Percentiles rank a stretch among this genome's conserved stretches.
These are phyloP conservation scores for Dolichoris vasculosae DNA, from an alignment of 1,140 invertebrate species.

Conservation along the genomic window DNA sequence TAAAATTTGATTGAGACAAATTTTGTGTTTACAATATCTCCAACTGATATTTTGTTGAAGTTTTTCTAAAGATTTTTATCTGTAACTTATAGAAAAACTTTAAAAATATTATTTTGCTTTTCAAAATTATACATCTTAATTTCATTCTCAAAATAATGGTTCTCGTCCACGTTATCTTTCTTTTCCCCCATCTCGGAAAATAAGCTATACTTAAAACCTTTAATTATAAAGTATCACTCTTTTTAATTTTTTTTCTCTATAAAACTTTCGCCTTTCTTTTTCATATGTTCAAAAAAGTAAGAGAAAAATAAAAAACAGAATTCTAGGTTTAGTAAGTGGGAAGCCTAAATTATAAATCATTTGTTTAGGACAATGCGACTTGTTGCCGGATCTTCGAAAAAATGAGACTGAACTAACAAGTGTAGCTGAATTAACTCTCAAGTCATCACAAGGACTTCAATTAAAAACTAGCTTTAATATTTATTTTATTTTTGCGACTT, in stretches of 20 bases:
- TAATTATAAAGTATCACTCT: conserved; percentile 40
- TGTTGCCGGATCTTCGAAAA: not conserved
- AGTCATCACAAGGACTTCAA: not conserved
- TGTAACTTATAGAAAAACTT: not conserved
- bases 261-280: conserved; percentile 20
- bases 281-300: not conserved
- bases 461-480: conserved; percentile 28
- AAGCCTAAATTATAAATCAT: conserved; percentile 33
- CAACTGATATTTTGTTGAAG: too few relatives aligned
- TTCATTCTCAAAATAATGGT: not conserved
- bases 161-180: not conserved
- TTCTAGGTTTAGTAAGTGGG: conserved; percentile 11
- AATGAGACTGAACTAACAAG: conserved; percentile 16
- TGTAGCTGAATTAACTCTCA: not conserved
- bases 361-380: conserved; percentile 3
- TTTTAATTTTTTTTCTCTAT: conserved; percentile 44
- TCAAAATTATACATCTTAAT: conserved; percentile 6
- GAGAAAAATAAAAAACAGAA: not conserved
- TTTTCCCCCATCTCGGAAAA: too few relatives aligned
- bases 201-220: conserved; percentile 14
- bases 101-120: not conserved
- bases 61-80: too few relatives aligned
- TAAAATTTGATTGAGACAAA: too few relatives aligned
- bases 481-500: not conserved
- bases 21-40: too few relatives aligned